These are phyloP conservation scores for Colistium nudipinnis DNA, from an alignment of 2,113 vertebrate genomes.

Conservation along the genomic window DNA sequence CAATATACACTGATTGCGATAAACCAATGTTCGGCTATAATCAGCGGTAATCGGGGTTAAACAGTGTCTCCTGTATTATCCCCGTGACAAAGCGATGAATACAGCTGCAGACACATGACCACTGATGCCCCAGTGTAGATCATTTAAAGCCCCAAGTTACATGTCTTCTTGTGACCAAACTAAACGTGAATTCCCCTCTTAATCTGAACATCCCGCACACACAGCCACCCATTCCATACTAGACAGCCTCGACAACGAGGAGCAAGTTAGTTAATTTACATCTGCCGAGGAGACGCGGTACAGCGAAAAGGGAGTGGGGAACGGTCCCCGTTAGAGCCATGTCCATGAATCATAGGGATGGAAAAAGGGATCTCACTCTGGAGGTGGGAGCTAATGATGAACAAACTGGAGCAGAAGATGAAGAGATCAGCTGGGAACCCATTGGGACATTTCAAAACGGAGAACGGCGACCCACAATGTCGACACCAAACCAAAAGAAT, in stretches of 20 bases:
- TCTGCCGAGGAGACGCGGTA: constrained; percentile 21
- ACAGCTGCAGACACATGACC: constrained; percentile 21
- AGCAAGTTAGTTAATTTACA: constrained; percentile 11
- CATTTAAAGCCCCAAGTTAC: neutral
- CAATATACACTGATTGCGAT: neutral
- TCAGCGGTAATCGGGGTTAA: neutral
- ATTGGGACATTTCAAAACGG: neutral
- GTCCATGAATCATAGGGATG: constrained; percentile 76
- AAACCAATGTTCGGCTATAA: neutral
- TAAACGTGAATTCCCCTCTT: neutral
- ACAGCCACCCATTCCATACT: neutral
- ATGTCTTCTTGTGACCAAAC: neutral
- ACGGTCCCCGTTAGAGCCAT: constrained; percentile 44
- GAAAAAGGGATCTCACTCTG: constrained; percentile 65
- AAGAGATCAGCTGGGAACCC: neutral
- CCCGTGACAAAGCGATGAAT: constrained; percentile 20
- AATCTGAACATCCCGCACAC: no score
- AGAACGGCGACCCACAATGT: constrained; percentile 3
- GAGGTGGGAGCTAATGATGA: constrained; percentile 77
- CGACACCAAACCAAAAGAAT: neutral
- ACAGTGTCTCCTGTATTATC: neutral
- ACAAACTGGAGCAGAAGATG: constrained; percentile 43
- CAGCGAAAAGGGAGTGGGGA: constrained; percentile 44
- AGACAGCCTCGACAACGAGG: constrained; percentile 14
- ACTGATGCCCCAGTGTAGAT: neutral